Conservation (phyloP, 2,888 invertebrate genomes). For the Cheilosia pagana region DNA sequence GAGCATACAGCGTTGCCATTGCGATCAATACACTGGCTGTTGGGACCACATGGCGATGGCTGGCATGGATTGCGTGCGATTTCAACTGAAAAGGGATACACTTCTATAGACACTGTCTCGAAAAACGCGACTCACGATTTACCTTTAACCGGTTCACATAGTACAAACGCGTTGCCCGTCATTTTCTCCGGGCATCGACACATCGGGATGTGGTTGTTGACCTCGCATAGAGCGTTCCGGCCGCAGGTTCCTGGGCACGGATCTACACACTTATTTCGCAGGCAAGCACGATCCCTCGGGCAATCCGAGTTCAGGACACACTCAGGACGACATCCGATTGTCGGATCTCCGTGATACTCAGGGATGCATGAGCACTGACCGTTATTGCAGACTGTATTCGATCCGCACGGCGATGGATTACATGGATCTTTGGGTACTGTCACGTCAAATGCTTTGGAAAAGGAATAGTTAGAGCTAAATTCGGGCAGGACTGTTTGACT, state of each 20-base stretch:
- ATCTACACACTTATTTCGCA: constrained; percentile 91
- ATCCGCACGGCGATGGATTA: constrained; percentile 90
- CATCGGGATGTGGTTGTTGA: constrained; percentile 88
- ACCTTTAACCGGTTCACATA: constrained; percentile 86
- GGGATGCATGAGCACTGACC: constrained; percentile 90
- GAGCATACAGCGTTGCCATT: constrained; percentile 87
- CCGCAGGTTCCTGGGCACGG: constrained; percentile 94
- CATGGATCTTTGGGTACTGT: constrained; percentile 85
- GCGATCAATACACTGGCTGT: constrained; percentile 87
- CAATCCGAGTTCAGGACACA: constrained; percentile 93
- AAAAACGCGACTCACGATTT: constrained; percentile 53
- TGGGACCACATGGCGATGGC: constrained; percentile 88
- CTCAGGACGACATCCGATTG: constrained; percentile 91
- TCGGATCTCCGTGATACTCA: constrained; percentile 91
- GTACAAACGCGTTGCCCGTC: constrained; percentile 89
- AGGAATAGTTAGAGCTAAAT: not conserved
- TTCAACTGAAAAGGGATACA: constrained; percentile 43
- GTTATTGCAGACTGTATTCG: constrained; percentile 89
- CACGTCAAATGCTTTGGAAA: constrained; percentile 33
- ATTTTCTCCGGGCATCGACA: constrained; percentile 88
- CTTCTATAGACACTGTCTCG: not conserved
- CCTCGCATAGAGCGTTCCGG: constrained; percentile 89
- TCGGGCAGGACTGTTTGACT: no score
- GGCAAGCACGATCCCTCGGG: constrained; percentile 89
- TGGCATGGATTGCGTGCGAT: constrained; percentile 85